Evolutionary conservation across 2,797 vertebrate species (phyloP), one percentile per base, ranked within the genome.

Genomic region (Molossus alvarezi): DNA sequence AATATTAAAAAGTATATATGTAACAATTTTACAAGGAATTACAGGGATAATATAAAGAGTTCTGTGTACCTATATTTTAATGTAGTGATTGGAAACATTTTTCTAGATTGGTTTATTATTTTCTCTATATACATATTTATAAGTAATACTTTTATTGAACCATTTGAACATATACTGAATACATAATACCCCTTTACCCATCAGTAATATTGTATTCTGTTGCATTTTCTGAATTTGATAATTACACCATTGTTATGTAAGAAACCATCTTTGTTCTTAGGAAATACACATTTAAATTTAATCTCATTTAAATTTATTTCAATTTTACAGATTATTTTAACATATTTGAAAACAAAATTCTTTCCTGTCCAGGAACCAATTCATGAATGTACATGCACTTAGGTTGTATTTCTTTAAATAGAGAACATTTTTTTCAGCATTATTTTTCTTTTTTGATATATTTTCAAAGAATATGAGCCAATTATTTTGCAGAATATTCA

Each of bases 191-290:
- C 5, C 3, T 90, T 88, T 72, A 76, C 2, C 21, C 13, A 80
- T 90, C 75, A 91, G 80, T 72, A 86, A 58, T 80, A 64, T 53
- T 84, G n/a, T 62, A 93, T 62, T 84, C 48, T 76, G n/a, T 75
- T 73, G 65, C 79, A 77, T 73, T 91, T 88, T 45, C 58, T 72
- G 14, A 95, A 77, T 85, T 91, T 81, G 57, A 82, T 92, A 87
- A 84, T 96, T 90, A 88, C 1, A n/a, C 5, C 41, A 51, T 77
- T 20, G 1, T 77, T 95, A 83, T 82, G 3, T 67, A 71, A 81
- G 75, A 81, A 83, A 90, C 65, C 86, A 60, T 85, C 10, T 18
- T 88, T 93, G n/a, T 77, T 71, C 10, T 92, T 77, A 60, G 73
- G 64, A 72, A 89, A 90, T 62, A n/a, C 6, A 37, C 25, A 73